Evolutionary conservation across 1,140 invertebrate genomes (phyloP).

Genomic region (Dinothrombium tinctorium): DNA sequence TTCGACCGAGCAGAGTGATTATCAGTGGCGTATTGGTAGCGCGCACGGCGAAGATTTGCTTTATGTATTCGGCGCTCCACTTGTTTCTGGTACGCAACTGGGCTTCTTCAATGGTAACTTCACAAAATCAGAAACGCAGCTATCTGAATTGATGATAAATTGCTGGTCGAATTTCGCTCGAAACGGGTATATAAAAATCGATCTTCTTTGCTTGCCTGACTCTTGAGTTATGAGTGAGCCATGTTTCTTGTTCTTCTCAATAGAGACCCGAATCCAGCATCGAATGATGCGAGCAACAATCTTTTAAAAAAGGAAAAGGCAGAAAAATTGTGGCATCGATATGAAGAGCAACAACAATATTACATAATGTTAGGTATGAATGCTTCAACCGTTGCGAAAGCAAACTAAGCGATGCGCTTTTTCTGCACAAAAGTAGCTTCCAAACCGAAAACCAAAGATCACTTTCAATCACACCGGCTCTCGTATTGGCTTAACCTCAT

Average conservation of each 20-base stretch:
- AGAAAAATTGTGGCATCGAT: too few relatives aligned
- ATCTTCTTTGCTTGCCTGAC: too few relatives aligned
- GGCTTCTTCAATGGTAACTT: constrained; percentile 27
- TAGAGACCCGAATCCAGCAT: too few relatives aligned
- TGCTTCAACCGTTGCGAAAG: too few relatives aligned
- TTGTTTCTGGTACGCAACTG: constrained; percentile 38
- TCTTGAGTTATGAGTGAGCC: too few relatives aligned
- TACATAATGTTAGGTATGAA: too few relatives aligned
- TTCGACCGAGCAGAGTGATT: constrained; percentile 69
- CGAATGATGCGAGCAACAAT: too few relatives aligned
- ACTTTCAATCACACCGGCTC: constrained; percentile 74
- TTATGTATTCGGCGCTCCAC: constrained; percentile 35
- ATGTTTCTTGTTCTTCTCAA: too few relatives aligned
- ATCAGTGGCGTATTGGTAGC: constrained; percentile 22
- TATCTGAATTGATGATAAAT: constrained; percentile 38
- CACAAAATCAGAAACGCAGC: neutral
- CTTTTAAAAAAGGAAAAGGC: too few relatives aligned
- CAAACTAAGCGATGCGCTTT: too few relatives aligned
- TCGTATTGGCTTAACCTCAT: constrained; percentile 89
- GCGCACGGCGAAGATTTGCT: constrained; percentile 25
- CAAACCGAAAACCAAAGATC: constrained; percentile 58
- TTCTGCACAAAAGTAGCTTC: too few relatives aligned
- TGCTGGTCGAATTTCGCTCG: constrained; percentile 29
- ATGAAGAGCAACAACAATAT: too few relatives aligned
- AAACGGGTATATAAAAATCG: constrained; percentile 22